These are phyloP conservation scores for Serinus canaria DNA, from an alignment of 2,113 vertebrate genomes.

Conservation along the genomic window DNA sequence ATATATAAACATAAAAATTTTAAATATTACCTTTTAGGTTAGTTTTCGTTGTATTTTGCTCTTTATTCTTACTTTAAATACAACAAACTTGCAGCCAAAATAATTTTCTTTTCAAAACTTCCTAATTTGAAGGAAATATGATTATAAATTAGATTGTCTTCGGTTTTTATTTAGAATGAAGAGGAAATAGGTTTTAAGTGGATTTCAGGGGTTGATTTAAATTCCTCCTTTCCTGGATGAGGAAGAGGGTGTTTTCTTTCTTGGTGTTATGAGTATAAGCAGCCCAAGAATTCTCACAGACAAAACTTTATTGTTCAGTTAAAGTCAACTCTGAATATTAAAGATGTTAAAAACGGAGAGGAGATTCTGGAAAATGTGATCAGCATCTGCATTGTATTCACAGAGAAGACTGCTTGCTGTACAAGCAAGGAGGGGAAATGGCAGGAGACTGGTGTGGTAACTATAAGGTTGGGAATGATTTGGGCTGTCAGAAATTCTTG, in stretches of 20 bases:
- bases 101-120: not conserved
- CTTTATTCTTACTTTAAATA: not conserved
- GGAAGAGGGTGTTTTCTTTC: not conserved
- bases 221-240: not conserved
- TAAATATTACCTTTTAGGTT: not conserved
- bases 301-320: not conserved
- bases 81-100: not conserved
- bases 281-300: not conserved
- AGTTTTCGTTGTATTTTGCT: not conserved
- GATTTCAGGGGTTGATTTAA: not conserved
- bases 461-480: not conserved
- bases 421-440: not conserved
- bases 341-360: not conserved
- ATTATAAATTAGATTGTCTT: not conserved
- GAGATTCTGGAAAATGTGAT: not conserved
- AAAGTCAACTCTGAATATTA: not conserved
- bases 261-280: not conserved
- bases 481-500: not conserved
- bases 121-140: not conserved
- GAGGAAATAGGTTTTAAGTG: not conserved
- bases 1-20: not conserved
- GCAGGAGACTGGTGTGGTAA: not conserved
- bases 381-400: not conserved
- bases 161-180: not conserved
- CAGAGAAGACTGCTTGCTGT: not conserved